A percentile compares a stretch with the other conserved stretches of the same genome.
Evolutionary conservation across 23 tunicate genomes (phyloP).

Genomic region (Halocynthia roretzi): DNA sequence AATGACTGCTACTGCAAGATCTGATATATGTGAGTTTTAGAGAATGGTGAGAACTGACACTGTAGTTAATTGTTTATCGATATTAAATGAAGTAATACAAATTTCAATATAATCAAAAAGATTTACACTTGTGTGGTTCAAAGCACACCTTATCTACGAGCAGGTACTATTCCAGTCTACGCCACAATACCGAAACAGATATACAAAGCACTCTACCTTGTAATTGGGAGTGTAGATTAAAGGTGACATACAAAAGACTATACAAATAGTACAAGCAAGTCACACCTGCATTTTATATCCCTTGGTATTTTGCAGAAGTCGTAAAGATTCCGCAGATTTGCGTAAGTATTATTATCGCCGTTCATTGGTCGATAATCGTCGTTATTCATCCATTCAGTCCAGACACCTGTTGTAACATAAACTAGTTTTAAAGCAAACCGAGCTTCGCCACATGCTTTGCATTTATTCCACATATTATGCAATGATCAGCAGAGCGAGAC

Average conservation of each 20-base stretch:
- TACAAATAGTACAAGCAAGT: background rate
- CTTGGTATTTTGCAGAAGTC: slow-evolving; percentile 24
- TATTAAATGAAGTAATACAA: no score
- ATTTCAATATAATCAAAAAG: no score
- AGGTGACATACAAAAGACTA: background rate
- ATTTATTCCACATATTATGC: no score
- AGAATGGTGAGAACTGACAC: no score
- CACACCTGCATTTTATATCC: slow-evolving; percentile 45
- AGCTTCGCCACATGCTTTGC: no score
- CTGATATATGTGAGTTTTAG: no score
- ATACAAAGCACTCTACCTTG: no score
- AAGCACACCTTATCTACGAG: no score
- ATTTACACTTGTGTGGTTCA: background rate
- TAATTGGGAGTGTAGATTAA: background rate
- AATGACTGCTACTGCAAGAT: no score
- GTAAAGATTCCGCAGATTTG: slow-evolving; percentile 7
- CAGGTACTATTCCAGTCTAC: background rate
- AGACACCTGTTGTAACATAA: slow-evolving; percentile 12
- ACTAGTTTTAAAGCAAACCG: no score
- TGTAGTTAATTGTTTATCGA: no score
- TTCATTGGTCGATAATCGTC: slow-evolving; percentile 4
- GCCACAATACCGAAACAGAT: background rate
- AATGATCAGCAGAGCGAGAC: no score
- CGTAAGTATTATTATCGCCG: slow-evolving; percentile 38
- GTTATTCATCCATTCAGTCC: slow-evolving; percentile 57